These are phyloP conservation scores for Parascotia fuliginaria DNA, from an alignment of 2,888 invertebrate genomes.

Conservation along the genomic window DNA sequence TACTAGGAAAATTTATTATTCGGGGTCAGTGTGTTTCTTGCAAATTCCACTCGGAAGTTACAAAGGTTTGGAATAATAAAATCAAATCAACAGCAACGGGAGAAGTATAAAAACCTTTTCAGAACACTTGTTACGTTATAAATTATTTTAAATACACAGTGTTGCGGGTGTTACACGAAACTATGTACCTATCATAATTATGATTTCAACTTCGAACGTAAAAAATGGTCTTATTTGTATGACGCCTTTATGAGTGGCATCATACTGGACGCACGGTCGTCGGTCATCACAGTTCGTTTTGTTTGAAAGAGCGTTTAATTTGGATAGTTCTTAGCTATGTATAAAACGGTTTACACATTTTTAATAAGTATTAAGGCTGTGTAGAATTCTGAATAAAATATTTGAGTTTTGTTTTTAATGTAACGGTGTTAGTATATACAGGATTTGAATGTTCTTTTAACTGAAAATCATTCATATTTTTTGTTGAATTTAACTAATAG, in stretches of 20 bases:
- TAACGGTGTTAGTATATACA: too few relatives aligned
- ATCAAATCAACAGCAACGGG: conserved; percentile 24
- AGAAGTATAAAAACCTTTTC: conserved; percentile 24
- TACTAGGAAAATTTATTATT: conserved; percentile 44
- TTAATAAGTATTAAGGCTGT: too few relatives aligned
- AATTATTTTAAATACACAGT: not conserved
- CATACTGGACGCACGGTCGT: too few relatives aligned
- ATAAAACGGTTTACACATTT: not conserved
- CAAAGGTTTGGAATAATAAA: conserved; percentile 38
- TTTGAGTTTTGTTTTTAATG: too few relatives aligned
- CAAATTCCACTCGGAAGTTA: conserved; percentile 42
- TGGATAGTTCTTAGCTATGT: conserved; percentile 7
- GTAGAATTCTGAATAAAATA: too few relatives aligned
- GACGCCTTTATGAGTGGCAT: not conserved
- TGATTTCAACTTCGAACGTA: too few relatives aligned
- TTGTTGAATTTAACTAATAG: too few relatives aligned
- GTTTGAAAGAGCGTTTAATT: conserved; percentile 1
- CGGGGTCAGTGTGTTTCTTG: conserved; percentile 49
- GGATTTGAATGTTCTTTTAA: not conserved
- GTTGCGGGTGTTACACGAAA: not conserved
- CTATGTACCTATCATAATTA: too few relatives aligned
- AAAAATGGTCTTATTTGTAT: not conserved
- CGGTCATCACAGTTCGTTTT: too few relatives aligned
- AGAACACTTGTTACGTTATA: conserved; percentile 27
- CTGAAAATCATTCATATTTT: too few relatives aligned